phyloP scores from a whole-genome alignment of 2,113 vertebrate species.

The Brachypodius melanocephalos region DNA sequence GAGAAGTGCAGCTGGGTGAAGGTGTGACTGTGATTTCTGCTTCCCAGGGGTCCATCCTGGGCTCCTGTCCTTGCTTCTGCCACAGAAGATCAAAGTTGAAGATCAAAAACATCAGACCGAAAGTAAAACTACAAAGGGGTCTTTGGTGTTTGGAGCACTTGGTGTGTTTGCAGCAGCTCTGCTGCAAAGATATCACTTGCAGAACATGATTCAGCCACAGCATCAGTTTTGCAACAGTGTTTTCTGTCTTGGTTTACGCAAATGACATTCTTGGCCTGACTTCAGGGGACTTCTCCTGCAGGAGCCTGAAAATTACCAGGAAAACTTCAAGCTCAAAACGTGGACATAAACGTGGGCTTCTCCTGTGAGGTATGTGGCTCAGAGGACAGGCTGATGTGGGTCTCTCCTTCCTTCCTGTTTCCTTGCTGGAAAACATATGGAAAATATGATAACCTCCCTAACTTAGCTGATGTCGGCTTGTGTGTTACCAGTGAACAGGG shows the following conservation, averaged over 20 bases:
- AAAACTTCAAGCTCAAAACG: background rate
- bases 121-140: background rate
- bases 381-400: background rate
- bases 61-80: background rate
- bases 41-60: background rate
- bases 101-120: background rate
- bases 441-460: background rate
- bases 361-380: background rate
- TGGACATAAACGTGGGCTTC: background rate
- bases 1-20: background rate
- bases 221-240: background rate
- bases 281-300: background rate
- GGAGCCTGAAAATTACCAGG: background rate
- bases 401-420: slow-evolving; percentile 29
- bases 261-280: background rate
- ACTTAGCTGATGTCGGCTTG: background rate
- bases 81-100: background rate
- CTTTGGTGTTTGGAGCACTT: background rate
- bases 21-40: background rate
- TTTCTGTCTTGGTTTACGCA: background rate
- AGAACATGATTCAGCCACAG: background rate
- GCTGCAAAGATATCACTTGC: background rate
- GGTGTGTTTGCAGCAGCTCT: background rate
- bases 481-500: background rate
- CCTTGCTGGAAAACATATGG: background rate